phyloP scores from a whole-genome alignment of 1,140 invertebrate species.

The Probaryconus sp. region DNA sequence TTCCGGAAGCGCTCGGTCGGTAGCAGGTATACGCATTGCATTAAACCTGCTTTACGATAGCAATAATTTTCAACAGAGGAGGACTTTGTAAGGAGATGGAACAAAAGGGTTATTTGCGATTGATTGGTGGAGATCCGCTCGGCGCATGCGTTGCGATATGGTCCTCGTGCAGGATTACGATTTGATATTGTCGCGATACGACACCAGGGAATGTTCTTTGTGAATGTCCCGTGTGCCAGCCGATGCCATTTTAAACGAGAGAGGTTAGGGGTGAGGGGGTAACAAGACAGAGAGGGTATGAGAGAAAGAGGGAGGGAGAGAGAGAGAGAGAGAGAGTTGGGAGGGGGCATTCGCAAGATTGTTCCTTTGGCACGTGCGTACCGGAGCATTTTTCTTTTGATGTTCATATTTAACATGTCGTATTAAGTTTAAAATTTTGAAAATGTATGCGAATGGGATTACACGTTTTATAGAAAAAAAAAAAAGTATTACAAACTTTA shows the following conservation, averaged over 20 bases:
- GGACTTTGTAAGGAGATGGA: slow-evolving; percentile 58
- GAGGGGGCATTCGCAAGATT: slow-evolving; percentile 24
- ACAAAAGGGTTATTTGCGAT: slow-evolving; percentile 60
- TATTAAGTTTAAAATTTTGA: too few species aligned
- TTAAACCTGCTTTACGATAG: slow-evolving; percentile 62
- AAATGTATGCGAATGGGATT: too few species aligned
- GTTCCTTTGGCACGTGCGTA: slow-evolving; percentile 57
- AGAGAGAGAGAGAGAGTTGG: slow-evolving; percentile 8
- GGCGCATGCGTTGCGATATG: slow-evolving; percentile 44
- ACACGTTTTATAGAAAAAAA: too few species aligned
- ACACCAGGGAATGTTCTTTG: slow-evolving; percentile 4
- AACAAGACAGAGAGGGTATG: slow-evolving; percentile 11
- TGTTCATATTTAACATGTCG: too few species aligned
- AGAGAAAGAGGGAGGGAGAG: slow-evolving; percentile 10
- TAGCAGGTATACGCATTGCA: slow-evolving; percentile 63
- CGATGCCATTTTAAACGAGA: slow-evolving; percentile 25
- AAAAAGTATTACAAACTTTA: too few species aligned
- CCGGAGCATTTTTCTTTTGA: too few species aligned
- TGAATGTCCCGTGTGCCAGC: slow-evolving; percentile 12
- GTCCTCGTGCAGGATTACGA: slow-evolving; percentile 12
- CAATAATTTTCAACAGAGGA: slow-evolving; percentile 54
- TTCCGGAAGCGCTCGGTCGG: slow-evolving; percentile 65
- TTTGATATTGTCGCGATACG: slow-evolving; percentile 30
- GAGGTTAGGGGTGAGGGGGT: slow-evolving; percentile 9
- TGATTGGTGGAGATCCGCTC: slow-evolving; percentile 41